Conservation (phyloP, 2,113 vertebrate genomes). For the Bostrychus sinensis region DNA sequence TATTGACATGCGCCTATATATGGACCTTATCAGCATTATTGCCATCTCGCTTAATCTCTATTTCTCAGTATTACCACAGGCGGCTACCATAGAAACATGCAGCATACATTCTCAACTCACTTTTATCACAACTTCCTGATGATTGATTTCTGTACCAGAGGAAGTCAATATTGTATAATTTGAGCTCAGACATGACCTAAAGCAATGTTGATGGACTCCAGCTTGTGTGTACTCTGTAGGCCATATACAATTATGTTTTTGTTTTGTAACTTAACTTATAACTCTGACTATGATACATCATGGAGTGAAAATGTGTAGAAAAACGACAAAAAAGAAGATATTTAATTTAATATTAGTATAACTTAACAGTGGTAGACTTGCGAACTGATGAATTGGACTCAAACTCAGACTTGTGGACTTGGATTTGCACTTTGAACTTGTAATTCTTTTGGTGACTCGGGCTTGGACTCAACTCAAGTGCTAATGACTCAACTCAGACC, state of each 20-base stretch:
- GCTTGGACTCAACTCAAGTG: too few relatives aligned
- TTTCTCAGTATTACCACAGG: neutral
- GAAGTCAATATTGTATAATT: conserved; percentile 8
- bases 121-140: conserved; percentile 2
- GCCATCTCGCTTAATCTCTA: neutral
- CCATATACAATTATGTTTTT: neutral
- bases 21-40: neutral
- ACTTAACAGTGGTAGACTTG: too few relatives aligned
- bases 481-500: too few relatives aligned
- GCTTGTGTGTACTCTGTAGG: neutral
- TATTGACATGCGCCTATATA: too few relatives aligned
- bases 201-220: neutral
- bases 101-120: neutral
- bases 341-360: conserved; percentile 30
- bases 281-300: neutral
- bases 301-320: neutral
- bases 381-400: too few relatives aligned
- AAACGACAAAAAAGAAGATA: neutral
- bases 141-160: neutral
- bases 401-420: too few relatives aligned
- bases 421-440: too few relatives aligned
- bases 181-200: conserved; percentile 1
- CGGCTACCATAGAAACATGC: neutral
- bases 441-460: too few relatives aligned
- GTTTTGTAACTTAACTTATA: neutral